Evolutionary conservation across 2,888 invertebrate genomes (phyloP), one percentile per base, ranked within the genome.

Genomic region (Endomychus coccineus): DNA sequence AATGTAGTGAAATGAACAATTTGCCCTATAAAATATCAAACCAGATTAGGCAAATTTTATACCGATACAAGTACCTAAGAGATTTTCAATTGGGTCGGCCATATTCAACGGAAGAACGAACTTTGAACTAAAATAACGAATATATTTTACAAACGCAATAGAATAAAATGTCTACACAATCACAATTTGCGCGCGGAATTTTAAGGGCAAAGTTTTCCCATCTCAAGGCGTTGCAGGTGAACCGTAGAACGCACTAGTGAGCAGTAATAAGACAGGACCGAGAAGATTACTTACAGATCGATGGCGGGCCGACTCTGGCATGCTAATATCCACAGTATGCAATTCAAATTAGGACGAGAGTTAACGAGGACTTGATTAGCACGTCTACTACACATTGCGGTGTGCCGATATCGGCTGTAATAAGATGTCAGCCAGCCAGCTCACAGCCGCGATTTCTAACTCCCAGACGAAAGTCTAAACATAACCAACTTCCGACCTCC

Each of bases 351-450:
- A 58, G 56, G 52, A 45, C 48, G 48, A 46, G 52, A 58, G 56
- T 57, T 59, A 58, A 60, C 59, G 58, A 59, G 59, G 55, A 58
- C 56, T 59, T 60, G 60, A 60, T 60, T 60, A 59, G 57, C 59
- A 58, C 58, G 55, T 56, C 58, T 52, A 54, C 50, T 55, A 55
- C 56, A 58, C 57, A 50, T 58, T 55, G 54, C 53, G 54, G 50
- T 45, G 46, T 45, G 44, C 52, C 51, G 52, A 46, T 49, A 46
- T 48, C 42, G 45, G 42, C 27, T 17, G 35, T 46, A 49, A 49
- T 47, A 49, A 49, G 47, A 44, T 39, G 47, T 47, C 46, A 49
- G 45, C 36, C 19, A 6, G 25, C 7, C 5, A 7, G 7, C 25
- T 19, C n/a, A n/a, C n/a, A n/a, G n/a, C n/a, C n/a, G 6, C 19